Percentiles rank a stretch among this genome's conserved stretches.
Conservation (phyloP, 92 coral and sea anemone species). For the Montipora capitata region DNA sequence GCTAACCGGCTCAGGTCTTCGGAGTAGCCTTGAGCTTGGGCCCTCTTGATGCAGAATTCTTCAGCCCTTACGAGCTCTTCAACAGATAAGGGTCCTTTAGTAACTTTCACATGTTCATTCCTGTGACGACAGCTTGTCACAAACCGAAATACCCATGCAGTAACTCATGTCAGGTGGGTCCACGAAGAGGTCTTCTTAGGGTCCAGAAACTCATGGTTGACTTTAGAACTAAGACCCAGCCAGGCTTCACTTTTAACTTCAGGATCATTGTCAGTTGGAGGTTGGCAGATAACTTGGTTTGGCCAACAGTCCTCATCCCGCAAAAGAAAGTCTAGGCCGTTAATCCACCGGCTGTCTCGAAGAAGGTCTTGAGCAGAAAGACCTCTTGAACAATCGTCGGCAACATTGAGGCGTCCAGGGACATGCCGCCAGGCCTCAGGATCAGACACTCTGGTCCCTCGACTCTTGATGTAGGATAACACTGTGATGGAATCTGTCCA, state of each 20-base stretch:
- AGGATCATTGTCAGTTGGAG: slow-evolving; percentile 23
- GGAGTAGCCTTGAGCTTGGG: slow-evolving; percentile 39
- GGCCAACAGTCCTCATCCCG: slow-evolving; percentile 39
- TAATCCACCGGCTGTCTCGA: slow-evolving; percentile 31
- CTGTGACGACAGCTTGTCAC: slow-evolving; percentile 22
- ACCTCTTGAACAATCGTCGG: slow-evolving; percentile 48
- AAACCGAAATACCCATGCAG: slow-evolving; percentile 32
- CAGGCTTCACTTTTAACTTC: slow-evolving; percentile 46
- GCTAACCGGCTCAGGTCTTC: slow-evolving; percentile 20
- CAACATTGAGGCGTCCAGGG: slow-evolving; percentile 43
- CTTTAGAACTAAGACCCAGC: slow-evolving; percentile 21
- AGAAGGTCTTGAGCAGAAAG: slow-evolving; percentile 21
- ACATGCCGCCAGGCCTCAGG: slow-evolving; percentile 40
- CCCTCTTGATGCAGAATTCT: slow-evolving; percentile 40
- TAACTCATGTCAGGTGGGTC: slow-evolving; percentile 41
- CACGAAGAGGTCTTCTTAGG: slow-evolving; percentile 45
- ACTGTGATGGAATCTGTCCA: slow-evolving; percentile 66
- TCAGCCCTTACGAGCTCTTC: slow-evolving; percentile 38
- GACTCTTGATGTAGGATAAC: slow-evolving; percentile 29
- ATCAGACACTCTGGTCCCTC: not conserved
- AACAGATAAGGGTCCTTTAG: slow-evolving; percentile 21
- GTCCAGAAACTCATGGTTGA: slow-evolving; percentile 25
- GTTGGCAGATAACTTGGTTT: not conserved
- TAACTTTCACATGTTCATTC: not conserved
- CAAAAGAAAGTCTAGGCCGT: slow-evolving; percentile 27